These are phyloP conservation scores for Pipa parva DNA, from an alignment of 2,113 vertebrate species.

Conservation along the genomic window DNA sequence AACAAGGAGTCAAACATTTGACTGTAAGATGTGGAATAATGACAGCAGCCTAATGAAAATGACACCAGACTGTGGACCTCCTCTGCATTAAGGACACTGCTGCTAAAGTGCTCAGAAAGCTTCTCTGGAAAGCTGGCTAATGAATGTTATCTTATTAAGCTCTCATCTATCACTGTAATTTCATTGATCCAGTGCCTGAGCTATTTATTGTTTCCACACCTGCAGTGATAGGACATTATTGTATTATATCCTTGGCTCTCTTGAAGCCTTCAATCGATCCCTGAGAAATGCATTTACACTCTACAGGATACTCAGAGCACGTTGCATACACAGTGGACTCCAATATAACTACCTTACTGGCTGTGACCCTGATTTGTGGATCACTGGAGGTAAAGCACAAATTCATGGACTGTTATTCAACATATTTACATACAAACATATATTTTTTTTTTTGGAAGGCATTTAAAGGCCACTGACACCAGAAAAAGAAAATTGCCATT, in stretches of 20 bases:
- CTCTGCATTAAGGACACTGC: slow-evolving; percentile 27
- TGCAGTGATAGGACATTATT: slow-evolving; percentile 34
- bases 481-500: no score
- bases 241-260: slow-evolving; percentile 21
- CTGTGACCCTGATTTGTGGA: not conserved
- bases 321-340: not conserved
- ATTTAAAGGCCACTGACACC: no score
- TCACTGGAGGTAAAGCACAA: not conserved
- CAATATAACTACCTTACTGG: not conserved
- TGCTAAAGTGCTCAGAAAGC: slow-evolving; percentile 36
- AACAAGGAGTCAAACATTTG: not conserved
- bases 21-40: slow-evolving; percentile 11
- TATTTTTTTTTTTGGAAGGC: no score
- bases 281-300: not conserved
- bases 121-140: slow-evolving; percentile 30
- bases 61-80: slow-evolving; percentile 30
- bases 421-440: no score
- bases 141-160: slow-evolving; percentile 41
- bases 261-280: not conserved
- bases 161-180: slow-evolving; percentile 41
- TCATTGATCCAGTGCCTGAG: slow-evolving; percentile 30
- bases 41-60: slow-evolving; percentile 39
- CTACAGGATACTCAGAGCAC: not conserved
- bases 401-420: no score
- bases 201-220: slow-evolving; percentile 35